Percentiles rank a stretch among this genome's conserved stretches.
Evolutionary conservation across 1,140 invertebrate genomes (phyloP).

Genomic region (Ooceraea biroi): DNA sequence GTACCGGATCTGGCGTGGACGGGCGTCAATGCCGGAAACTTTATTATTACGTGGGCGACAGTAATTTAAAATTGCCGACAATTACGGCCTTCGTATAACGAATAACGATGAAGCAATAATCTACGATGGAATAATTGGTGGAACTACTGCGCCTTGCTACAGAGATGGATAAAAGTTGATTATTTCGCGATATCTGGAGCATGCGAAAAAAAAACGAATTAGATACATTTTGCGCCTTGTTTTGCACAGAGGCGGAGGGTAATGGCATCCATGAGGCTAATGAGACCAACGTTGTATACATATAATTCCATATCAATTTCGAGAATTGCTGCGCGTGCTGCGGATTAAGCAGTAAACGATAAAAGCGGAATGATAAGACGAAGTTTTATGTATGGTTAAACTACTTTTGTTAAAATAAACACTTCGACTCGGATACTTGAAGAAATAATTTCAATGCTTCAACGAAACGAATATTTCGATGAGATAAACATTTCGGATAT

Average conservation of each 20-base stretch:
- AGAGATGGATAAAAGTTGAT: conserved; percentile 39
- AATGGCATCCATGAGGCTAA: not conserved
- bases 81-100: conserved; percentile 61
- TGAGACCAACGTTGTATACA: not conserved
- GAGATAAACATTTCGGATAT: not conserved
- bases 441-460: too few species aligned
- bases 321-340: not conserved
- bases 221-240: not conserved
- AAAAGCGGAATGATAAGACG: conserved; percentile 9
- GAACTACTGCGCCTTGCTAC: not conserved
- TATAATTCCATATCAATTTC: conserved; percentile 20
- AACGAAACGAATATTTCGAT: too few species aligned
- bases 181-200: conserved; percentile 1
- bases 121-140: conserved; percentile 57
- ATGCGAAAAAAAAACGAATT: not conserved
- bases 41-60: conserved; percentile 25
- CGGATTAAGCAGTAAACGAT: conserved; percentile 2
- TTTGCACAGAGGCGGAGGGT: not conserved
- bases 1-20: not conserved
- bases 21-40: conserved; percentile 23
- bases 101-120: conserved; percentile 64
- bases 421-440: too few species aligned
- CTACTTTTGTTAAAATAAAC: conserved; percentile 2
- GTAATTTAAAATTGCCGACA: conserved; percentile 51
- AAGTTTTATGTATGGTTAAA: not conserved